phyloP scores from a whole-genome alignment of 2,113 vertebrate species.

The Salvelinus sp. region DNA sequence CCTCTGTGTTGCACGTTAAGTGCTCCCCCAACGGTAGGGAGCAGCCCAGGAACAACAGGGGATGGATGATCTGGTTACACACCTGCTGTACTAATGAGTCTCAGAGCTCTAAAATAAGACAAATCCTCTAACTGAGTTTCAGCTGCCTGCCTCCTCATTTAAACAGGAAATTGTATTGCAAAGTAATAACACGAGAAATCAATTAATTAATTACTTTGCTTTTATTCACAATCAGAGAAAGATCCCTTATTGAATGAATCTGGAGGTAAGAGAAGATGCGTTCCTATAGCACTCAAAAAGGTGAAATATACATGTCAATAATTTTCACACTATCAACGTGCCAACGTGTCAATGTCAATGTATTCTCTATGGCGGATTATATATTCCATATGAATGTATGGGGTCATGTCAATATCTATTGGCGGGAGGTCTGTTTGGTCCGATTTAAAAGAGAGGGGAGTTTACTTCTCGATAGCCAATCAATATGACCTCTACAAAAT shows the following conservation, averaged over 20 bases:
- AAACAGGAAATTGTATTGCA: slow-evolving; percentile 2
- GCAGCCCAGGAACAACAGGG: slow-evolving; percentile 40
- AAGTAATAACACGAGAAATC: slow-evolving; percentile 11
- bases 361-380: slow-evolving; percentile 48
- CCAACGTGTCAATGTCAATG: slow-evolving; percentile 62
- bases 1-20: slow-evolving; percentile 13
- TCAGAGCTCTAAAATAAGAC: slow-evolving; percentile 40
- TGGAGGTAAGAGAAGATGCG: background rate
- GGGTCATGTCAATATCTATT: slow-evolving; percentile 13
- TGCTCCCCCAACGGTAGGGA: slow-evolving; percentile 28
- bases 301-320: background rate
- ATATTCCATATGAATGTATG: slow-evolving; percentile 56
- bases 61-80: slow-evolving; percentile 40
- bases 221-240: slow-evolving; percentile 7
- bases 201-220: slow-evolving; percentile 18
- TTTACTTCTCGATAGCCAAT: slow-evolving; percentile 57
- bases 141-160: slow-evolving; percentile 26
- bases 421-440: background rate
- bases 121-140: slow-evolving; percentile 41
- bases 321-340: slow-evolving; percentile 44
- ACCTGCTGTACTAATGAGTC: slow-evolving; percentile 64
- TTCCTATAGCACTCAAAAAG: background rate
- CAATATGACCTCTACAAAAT: slow-evolving; percentile 68
- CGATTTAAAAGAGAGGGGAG: background rate
- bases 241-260: background rate